A percentile compares a stretch with the other conserved stretches of the same genome.
phyloP scores from a whole-genome alignment of 2,888 invertebrate species.

The Acronicta leporina region DNA sequence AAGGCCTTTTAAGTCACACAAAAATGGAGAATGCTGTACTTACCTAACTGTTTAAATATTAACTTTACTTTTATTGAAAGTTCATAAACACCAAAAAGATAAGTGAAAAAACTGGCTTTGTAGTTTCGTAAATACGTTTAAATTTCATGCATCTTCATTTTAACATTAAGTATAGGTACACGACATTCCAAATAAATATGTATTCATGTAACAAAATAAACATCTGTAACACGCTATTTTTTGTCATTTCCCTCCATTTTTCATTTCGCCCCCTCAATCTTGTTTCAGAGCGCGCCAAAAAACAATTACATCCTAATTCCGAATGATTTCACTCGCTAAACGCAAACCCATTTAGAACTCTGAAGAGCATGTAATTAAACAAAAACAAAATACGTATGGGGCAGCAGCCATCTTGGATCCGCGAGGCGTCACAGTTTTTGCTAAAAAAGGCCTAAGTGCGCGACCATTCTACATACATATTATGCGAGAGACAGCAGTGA shows the following conservation, averaged over 20 bases:
- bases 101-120: no score
- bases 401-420: slow-evolving; percentile 83
- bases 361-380: slow-evolving; percentile 64
- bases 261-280: slow-evolving; percentile 19
- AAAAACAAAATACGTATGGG: slow-evolving; percentile 62
- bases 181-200: not conserved
- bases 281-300: slow-evolving; percentile 36
- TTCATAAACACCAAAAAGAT: no score
- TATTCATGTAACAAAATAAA: slow-evolving; percentile 36
- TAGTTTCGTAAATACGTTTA: no score
- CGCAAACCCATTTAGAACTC: slow-evolving; percentile 51
- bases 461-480: slow-evolving; percentile 81
- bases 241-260: slow-evolving; percentile 16
- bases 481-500: slow-evolving; percentile 81
- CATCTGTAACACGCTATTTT: slow-evolving; percentile 14
- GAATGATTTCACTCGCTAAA: slow-evolving; percentile 49
- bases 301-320: slow-evolving; percentile 60
- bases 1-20: no score
- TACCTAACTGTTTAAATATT: no score
- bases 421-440: slow-evolving; percentile 83
- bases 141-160: no score
- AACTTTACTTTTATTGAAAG: no score
- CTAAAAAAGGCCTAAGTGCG: slow-evolving; percentile 84
- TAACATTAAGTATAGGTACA: no score
- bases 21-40: no score